Base-by-base conservation (phyloP, 2,888 invertebrate genomes). In the Therioaphis trifolii region DNA sequence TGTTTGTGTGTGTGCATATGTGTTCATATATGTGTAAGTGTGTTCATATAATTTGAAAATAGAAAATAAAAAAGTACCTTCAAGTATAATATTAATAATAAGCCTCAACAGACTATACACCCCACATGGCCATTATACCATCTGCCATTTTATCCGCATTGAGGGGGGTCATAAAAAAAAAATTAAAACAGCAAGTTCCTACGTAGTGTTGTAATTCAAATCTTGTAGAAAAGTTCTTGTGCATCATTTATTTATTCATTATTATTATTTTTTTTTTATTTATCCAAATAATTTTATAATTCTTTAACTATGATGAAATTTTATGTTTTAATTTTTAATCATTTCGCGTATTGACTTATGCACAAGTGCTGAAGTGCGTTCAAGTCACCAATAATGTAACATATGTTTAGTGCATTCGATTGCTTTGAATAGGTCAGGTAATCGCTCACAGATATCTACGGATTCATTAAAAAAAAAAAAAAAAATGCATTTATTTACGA, bases 71-170 rank as follows among this genome's bases (percentile, higher is more conserved):
- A 72, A 61, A 21, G 43, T 43, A 49, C 66, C 77, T 66, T 43
- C 49, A 82, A 52, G 63, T 74, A 40, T 74, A n/a, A 27, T 80
- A 40, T 49, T 74, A 66, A 40, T 82, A 74, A 82, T 74, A 66
- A 63, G 35, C 49, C 40, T 49, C 24, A n/a, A n/a, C n/a, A n/a
- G n/a, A n/a, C n/a, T n/a, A n/a, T 58, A 69, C 71, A 46, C 80
- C 82, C 72, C 24, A 74, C 74, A 63, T 46, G 74, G 12, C 46
- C n/a, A 18, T 63, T 63, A 29, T 63, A 52, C 82, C 82, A 82
- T 82, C 82, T 82, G 82, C 49, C 58, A 63, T 80, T 58, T 58
- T 46, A 55, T 71, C 69, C 15, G 71, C n/a, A 69, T 12, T 12
- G 43, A 69, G 29, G 7, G 3, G n/a, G 72, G 76, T 46, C 63